Percentiles rank a stretch among this genome's conserved stretches.
Conservation (phyloP, 2,797 vertebrate genomes). For the Trichosurus vulpecula region DNA sequence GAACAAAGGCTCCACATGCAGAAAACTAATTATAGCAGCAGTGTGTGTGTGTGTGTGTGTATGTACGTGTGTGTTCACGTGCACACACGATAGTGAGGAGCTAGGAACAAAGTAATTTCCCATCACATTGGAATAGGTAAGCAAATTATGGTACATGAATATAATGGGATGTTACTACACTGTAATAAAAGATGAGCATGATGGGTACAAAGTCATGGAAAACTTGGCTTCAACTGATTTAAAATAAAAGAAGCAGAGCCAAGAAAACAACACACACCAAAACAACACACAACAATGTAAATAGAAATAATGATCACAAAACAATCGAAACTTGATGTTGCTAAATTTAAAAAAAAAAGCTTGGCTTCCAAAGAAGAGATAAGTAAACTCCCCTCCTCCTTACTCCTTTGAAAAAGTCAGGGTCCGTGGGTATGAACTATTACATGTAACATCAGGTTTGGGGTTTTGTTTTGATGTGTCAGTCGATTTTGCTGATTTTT, state of each 20-base stretch:
- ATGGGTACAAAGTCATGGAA: not conserved
- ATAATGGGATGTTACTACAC: not conserved
- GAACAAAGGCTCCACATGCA: not conserved
- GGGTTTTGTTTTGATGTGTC: not conserved
- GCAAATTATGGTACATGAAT: not conserved
- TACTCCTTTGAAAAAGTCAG: not conserved
- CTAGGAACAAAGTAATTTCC: not conserved
- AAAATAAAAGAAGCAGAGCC: not conserved
- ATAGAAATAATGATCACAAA: not conserved
- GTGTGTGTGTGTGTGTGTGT: not conserved
- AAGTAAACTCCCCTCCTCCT: not conserved
- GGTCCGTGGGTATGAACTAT: not conserved
- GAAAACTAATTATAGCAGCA: not conserved
- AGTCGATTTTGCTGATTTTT: not conserved
- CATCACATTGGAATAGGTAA: not conserved
- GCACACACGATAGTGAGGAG: not conserved
- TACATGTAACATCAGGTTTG: not conserved
- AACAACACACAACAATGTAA: not conserved
- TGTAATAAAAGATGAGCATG: not conserved
- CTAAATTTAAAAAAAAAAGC: not conserved
- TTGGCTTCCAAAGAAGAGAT: not conserved
- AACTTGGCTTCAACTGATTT: not conserved
- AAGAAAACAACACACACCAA: not conserved
- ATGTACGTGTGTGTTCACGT: no score
- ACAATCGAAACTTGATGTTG: not conserved